phyloP scores from a whole-genome alignment of 2,888 invertebrate genomes.

The Epinotia nisella region DNA sequence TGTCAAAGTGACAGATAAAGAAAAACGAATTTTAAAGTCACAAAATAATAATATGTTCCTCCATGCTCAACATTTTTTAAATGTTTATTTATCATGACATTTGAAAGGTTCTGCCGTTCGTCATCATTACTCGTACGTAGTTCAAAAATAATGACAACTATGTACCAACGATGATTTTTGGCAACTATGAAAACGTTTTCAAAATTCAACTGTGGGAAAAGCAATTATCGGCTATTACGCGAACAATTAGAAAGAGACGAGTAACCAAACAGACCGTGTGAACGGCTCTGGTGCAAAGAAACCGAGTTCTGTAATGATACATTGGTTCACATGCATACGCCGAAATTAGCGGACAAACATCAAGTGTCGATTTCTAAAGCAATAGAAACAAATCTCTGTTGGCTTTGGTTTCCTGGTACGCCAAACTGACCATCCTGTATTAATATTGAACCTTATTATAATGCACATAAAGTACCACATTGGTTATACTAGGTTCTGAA shows the following conservation, averaged over 20 bases:
- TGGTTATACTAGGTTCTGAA: background rate
- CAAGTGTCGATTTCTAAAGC: constrained; percentile 39
- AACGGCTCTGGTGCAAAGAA: constrained; percentile 32
- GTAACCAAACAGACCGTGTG: constrained; percentile 40
- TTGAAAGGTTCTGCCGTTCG: background rate
- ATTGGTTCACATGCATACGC: constrained; percentile 29
- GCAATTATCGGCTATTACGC: constrained; percentile 38
- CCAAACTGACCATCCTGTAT: too few relatives aligned
- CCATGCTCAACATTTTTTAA: too few relatives aligned
- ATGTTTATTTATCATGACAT: background rate
- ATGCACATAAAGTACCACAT: too few relatives aligned
- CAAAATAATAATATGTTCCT: too few relatives aligned
- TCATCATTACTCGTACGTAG: background rate
- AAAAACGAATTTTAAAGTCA: too few relatives aligned
- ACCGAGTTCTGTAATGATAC: constrained; percentile 31
- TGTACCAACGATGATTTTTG: background rate
- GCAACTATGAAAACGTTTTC: background rate
- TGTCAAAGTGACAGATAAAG: too few relatives aligned
- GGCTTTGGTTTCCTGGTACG: background rate
- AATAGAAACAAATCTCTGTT: constrained; percentile 14
- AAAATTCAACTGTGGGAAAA: constrained; percentile 21
- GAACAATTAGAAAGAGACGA: constrained; percentile 42
- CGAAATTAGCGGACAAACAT: constrained; percentile 38
- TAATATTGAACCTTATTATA: too few relatives aligned
- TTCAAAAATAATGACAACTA: background rate